Evolutionary conservation across 2,888 invertebrate species (phyloP).

Genomic region (Drosophila austrosaltans): DNA sequence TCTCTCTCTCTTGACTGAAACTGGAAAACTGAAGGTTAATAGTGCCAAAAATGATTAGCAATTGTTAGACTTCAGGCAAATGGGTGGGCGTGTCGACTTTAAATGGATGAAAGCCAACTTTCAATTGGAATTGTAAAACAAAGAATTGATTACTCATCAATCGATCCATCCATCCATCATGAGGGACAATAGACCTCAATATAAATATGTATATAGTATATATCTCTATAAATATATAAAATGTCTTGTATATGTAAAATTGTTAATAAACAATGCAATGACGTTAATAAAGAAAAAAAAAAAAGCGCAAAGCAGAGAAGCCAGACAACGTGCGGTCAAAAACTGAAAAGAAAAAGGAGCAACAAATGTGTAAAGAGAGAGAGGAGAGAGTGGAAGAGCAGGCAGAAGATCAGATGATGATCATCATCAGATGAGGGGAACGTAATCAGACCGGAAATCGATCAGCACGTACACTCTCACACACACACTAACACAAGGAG

Average conservation of each 20-base stretch:
- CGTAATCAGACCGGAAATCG: conserved; percentile 81
- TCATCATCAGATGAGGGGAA: conserved; percentile 56
- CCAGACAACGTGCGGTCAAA: conserved; percentile 58
- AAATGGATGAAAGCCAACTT: conserved; percentile 16
- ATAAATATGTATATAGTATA: conserved; percentile 1
- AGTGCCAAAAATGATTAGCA: conserved; percentile 64
- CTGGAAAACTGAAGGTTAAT: conserved; percentile 74
- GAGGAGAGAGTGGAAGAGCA: conserved; percentile 6
- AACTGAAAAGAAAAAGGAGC: conserved; percentile 35
- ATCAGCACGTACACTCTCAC: conserved; percentile 72
- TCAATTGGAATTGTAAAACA: not conserved
- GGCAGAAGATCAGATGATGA: conserved; percentile 40
- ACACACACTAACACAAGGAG: conserved; percentile 41
- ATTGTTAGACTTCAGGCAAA: conserved; percentile 33
- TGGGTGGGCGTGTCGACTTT: conserved; percentile 13
- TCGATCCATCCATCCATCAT: no score
- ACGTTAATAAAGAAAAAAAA: conserved; percentile 48
- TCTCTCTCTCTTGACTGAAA: conserved; percentile 5
- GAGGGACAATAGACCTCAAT: conserved; percentile 6
- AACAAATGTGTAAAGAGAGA: conserved; percentile 25
- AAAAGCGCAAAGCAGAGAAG: conserved; percentile 52
- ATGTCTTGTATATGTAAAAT: not conserved
- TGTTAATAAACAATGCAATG: conserved; percentile 38
- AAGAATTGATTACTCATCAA: conserved; percentile 31
- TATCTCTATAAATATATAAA: not conserved